phyloP scores from a whole-genome alignment of 1,140 invertebrate species.

The Dufourea novaeangliae region DNA sequence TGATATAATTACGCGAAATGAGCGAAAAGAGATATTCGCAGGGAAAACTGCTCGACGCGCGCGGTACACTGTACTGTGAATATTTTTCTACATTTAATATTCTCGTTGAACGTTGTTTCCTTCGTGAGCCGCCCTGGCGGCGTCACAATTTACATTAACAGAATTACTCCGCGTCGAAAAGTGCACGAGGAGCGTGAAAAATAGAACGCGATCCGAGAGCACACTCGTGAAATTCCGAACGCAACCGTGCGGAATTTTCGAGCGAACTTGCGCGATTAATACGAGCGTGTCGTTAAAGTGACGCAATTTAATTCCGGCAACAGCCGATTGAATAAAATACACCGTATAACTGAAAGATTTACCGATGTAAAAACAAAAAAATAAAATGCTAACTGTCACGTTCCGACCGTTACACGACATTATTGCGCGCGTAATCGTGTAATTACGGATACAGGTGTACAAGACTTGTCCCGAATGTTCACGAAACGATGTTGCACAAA shows the following conservation, averaged over 20 bases:
- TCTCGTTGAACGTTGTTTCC: neutral
- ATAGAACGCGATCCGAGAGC: conserved; percentile 1
- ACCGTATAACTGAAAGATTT: neutral
- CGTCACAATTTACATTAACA: conserved; percentile 23
- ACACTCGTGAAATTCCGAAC: conserved; percentile 5
- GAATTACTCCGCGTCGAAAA: conserved; percentile 25
- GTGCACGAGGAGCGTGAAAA: neutral
- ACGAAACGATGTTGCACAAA: too few species aligned
- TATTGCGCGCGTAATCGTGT: too few species aligned
- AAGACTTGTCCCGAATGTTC: too few species aligned
- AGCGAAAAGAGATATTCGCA: conserved; percentile 3
- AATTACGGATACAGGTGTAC: too few species aligned
- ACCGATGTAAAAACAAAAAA: neutral
- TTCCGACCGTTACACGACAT: too few species aligned
- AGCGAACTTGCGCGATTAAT: conserved; percentile 28
- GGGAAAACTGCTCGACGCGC: conserved; percentile 9
- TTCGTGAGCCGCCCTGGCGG: neutral
- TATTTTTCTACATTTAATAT: conserved; percentile 5
- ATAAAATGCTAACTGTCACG: too few species aligned
- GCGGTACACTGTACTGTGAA: neutral
- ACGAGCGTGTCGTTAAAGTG: conserved; percentile 16
- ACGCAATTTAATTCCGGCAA: conserved; percentile 22
- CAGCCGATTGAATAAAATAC: conserved; percentile 32
- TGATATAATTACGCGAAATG: conserved; percentile 15
- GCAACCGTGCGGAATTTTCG: conserved; percentile 15